These are phyloP conservation scores for Passer domesticus DNA, from an alignment of 2,113 vertebrate genomes.

Conservation along the genomic window DNA sequence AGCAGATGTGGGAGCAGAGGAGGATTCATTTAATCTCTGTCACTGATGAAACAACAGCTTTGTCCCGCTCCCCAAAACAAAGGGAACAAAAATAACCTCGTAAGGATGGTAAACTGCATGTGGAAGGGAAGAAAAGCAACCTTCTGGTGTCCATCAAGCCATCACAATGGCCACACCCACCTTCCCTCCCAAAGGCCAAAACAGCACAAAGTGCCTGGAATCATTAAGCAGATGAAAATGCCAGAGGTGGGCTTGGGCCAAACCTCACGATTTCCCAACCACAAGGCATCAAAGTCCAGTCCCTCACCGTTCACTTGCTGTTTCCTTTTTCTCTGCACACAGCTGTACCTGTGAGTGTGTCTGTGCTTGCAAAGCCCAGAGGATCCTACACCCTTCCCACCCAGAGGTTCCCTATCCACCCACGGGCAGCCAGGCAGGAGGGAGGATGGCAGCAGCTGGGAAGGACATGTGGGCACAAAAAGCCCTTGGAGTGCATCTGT, in stretches of 20 bases:
- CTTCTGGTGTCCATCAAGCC: conserved; percentile 38
- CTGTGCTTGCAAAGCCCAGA: neutral
- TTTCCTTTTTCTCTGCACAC: neutral
- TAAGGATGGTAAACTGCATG: neutral
- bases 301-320: neutral
- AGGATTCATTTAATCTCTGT: neutral
- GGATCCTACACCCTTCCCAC: neutral
- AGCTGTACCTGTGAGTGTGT: neutral
- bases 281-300: conserved; percentile 39
- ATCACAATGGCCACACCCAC: neutral
- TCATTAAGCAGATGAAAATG: conserved; percentile 52
- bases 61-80: neutral
- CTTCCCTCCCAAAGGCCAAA: conserved; percentile 60
- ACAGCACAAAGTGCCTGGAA: conserved; percentile 59
- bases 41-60: conserved; percentile 36
- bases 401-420: neutral
- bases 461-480: neutral
- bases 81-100: neutral
- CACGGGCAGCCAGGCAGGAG: neutral
- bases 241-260: conserved; percentile 49
- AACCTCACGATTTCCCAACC: conserved; percentile 56
- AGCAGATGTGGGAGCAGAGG: neutral
- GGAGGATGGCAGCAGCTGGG: neutral
- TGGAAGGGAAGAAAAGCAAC: neutral
- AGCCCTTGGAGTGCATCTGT: neutral